Base-by-base conservation (phyloP, 2,113 vertebrate species). In the Phalacrocorax pelagicus region DNA sequence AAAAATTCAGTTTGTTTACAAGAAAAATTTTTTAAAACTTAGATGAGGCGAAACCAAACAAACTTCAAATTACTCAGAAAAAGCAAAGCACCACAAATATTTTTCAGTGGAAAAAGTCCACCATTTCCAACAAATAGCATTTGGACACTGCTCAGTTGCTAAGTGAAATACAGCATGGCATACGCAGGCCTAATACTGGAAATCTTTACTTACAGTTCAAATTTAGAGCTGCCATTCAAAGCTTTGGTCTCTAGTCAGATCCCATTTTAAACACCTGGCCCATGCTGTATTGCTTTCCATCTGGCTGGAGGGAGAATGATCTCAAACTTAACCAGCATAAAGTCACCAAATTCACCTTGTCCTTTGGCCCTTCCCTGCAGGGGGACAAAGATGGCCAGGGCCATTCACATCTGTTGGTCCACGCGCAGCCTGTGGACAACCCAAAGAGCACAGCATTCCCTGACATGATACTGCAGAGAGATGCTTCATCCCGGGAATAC, bases 21-120 rank as follows among this genome's bases (percentile, higher is more conserved):
- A 61, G 14, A 86, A 80, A 8, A 46, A 11, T n/a, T 30, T 80
- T 65, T 75, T 5, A 0, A 10, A 81, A 95, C 93, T 95, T 86
- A 92, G 23, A 90, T 73, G 91, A 91, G 93, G 88, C 54, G 4
- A 96, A 92, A 86, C 58, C 54, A 88, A 92, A 92, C 83, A 94
- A 88, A 47, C 22, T 86, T 71, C 42, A 83, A 69, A 77, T 86
- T 94, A 86, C 81, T 90, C 90, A 92, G 54, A 92, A 96, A 81
- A 83, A 63, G 32, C 72, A 97, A 85, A 90, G 49, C 62, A 80
- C 92, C 94, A 91, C 90, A 93, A 93, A 80, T 88, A 96, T 93
- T 97, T 95, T 75, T 82, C 85, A 82, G 70, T 88, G 87, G 94
- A 74, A 77, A 62, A 96, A 95, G 78, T 90, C 87, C 78, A 93